Evolutionary conservation across 2,113 vertebrate genomes (phyloP).

Genomic region (Aplodontia rufa): DNA sequence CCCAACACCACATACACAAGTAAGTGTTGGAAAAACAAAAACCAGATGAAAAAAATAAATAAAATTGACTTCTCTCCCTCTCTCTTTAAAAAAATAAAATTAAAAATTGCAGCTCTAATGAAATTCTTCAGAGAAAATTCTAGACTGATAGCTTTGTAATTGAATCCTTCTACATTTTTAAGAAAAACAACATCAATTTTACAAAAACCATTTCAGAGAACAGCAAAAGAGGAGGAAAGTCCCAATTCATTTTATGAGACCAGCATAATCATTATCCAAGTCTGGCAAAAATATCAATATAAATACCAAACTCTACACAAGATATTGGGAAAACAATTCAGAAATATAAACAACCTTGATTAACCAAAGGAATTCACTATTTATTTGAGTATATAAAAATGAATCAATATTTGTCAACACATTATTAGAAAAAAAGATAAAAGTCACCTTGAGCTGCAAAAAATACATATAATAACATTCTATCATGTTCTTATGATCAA

Average conservation of each 20-base stretch:
- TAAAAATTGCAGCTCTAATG: not conserved
- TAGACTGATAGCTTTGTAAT: not conserved
- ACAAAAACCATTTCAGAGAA: conserved; percentile 5
- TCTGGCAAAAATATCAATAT: not conserved
- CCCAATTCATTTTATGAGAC: not conserved
- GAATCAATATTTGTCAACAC: conserved; percentile 3
- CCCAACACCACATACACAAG: too few relatives aligned
- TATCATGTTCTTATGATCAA: not conserved
- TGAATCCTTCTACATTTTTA: conserved; percentile 23
- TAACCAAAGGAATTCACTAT: not conserved
- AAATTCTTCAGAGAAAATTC: conserved; percentile 24
- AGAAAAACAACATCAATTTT: not conserved
- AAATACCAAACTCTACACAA: not conserved
- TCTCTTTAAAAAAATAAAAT: too few relatives aligned
- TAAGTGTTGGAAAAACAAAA: too few relatives aligned
- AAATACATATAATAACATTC: not conserved
- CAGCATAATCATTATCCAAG: not conserved
- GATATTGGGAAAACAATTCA: not conserved
- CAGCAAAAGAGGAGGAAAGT: not conserved
- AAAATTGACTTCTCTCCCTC: too few relatives aligned
- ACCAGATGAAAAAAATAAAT: too few relatives aligned
- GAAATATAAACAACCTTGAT: not conserved
- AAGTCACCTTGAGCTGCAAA: not conserved
- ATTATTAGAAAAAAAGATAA: not conserved
- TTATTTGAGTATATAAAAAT: conserved; percentile 29